Base-by-base conservation (phyloP, 2,888 invertebrate species). In the Folsomia candida region DNA sequence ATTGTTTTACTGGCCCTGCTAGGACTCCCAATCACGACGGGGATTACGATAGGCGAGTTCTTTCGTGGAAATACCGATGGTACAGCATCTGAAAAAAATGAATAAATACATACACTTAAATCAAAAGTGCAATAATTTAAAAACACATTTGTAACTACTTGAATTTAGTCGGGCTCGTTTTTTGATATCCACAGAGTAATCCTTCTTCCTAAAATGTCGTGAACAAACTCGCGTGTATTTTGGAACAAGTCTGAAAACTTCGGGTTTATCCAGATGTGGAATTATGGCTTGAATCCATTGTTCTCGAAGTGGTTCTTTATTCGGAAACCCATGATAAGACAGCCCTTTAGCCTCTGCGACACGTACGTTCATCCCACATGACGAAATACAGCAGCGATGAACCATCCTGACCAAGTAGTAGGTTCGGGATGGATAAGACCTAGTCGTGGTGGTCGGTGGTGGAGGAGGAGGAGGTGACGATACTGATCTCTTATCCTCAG, bases 211-310 rank as follows among this genome's bases (percentile, higher is more conserved):
- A 59, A 80, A 80, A 70, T 80, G 79, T 64, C 79, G 71, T 14
- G 79, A 80, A 59, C 79, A 80, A 51, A 80, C 69, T 14, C 79
- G 51, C 2, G 79, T 80, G 72, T 80, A 80, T 6, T 78, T 70
- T 57, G 78, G 76, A 22, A 78, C 78, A 11, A 80, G 65, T 69
- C 76, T 78, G 61, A 80, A 78, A 4, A 59, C 28, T 9, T 79
- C 79, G n/a, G 79, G 79, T 29, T 77, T 78, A 9, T 78, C 79
- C 59, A 80, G 66, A 67, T 80, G 78, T n/a, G 79, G 79, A 63
- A 76, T 73, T 70, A 80, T 74, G 2, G 78, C 77, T 70, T 78
- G 75, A 28, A 78, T 69, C 79, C 79, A 80, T 58, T 77, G 78
- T 60, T 78, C 78, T 24, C 78, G 67, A 51, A 77, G 61, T 3